phyloP scores from a whole-genome alignment of 35 echinoderm and acorn worm genomes.

The Ptychodera flava region DNA sequence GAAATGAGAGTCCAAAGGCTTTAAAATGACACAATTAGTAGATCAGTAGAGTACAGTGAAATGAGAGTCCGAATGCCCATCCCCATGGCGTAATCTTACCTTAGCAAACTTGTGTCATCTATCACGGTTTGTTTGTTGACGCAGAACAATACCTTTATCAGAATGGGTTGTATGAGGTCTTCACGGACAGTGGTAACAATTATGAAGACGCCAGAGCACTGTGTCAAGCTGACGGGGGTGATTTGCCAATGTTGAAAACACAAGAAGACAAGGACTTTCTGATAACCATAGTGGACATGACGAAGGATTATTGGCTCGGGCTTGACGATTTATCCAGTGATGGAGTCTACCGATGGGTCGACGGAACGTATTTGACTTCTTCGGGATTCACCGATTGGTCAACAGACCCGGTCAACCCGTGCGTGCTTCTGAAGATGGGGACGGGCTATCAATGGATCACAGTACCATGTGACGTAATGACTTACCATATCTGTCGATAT shows the following conservation, averaged over 20 bases:
- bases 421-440: neutral
- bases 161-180: neutral
- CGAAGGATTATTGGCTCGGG: neutral
- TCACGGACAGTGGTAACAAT: neutral
- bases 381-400: neutral
- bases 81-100: too few relatives aligned
- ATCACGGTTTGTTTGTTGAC: too few relatives aligned
- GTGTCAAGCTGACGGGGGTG: neutral
- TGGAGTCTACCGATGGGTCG: neutral
- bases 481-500: neutral
- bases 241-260: neutral
- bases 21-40: too few relatives aligned
- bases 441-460: neutral
- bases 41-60: too few relatives aligned
- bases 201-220: neutral
- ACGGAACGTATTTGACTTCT: neutral
- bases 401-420: neutral
- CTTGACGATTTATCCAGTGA: neutral
- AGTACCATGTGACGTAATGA: neutral
- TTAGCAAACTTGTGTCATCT: too few relatives aligned
- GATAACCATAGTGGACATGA: neutral
- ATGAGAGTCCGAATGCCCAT: too few relatives aligned
- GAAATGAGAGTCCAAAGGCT: too few relatives aligned
- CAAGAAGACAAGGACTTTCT: neutral
- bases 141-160: neutral